A percentile compares a stretch with the other conserved stretches of the same genome.
Evolutionary conservation across 2,113 vertebrate species (phyloP).

Genomic region (Nyctereutes procyonoides): DNA sequence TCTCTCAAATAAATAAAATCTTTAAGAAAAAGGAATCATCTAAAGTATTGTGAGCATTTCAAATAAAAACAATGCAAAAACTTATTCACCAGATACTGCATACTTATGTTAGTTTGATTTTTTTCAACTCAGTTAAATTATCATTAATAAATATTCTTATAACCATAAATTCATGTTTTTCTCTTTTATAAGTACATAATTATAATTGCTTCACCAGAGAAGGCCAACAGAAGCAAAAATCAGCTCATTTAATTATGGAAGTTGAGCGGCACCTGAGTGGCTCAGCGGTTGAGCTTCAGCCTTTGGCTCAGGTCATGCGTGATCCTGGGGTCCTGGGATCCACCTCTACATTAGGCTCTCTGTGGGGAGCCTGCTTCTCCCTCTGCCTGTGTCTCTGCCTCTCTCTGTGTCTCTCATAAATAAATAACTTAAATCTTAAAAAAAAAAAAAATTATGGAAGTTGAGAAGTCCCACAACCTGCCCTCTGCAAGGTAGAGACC

Average conservation of each 20-base stretch:
- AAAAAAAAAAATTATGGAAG: too few relatives aligned
- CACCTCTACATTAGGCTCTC: too few relatives aligned
- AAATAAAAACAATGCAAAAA: neutral
- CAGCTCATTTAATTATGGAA: neutral
- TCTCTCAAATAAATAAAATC: too few relatives aligned
- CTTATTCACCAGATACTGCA: neutral
- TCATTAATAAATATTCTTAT: conserved; percentile 14
- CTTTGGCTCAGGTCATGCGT: too few relatives aligned
- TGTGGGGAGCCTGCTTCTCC: too few relatives aligned
- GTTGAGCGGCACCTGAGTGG: too few relatives aligned
- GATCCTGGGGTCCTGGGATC: too few relatives aligned
- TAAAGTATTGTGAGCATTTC: neutral
- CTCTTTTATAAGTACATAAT: neutral
- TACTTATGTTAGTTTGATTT: neutral
- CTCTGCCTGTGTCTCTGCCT: too few relatives aligned
- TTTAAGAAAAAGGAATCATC: too few relatives aligned
- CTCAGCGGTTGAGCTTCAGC: too few relatives aligned
- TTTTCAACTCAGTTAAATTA: neutral
- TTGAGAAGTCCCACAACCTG: neutral
- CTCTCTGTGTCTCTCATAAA: too few relatives aligned
- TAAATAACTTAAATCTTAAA: too few relatives aligned
- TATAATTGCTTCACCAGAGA: neutral
- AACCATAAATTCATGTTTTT: neutral
- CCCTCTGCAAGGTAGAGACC: neutral
- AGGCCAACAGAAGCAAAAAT: neutral